A percentile compares a stretch with the other conserved stretches of the same genome.
Conservation (phyloP, 2,888 invertebrate species). For the Pristionchus fissidentatus region DNA sequence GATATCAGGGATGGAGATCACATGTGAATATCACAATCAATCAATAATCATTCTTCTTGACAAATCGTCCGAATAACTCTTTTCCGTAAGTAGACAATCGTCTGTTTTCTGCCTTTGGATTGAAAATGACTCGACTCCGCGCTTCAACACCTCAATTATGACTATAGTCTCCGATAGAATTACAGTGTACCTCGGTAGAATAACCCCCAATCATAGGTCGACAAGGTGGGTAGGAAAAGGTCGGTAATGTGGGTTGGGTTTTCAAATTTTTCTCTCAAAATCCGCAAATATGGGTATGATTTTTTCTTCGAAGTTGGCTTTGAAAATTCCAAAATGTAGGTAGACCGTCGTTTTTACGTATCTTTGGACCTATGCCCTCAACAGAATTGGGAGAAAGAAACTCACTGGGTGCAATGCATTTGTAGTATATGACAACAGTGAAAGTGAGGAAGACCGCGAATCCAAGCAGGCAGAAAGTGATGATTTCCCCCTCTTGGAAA, state of each 20-base stretch:
- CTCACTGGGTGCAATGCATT: constrained; percentile 48
- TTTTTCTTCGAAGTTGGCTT: too few species aligned
- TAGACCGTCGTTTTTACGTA: too few species aligned
- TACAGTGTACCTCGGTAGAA: background rate
- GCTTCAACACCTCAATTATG: constrained; percentile 44
- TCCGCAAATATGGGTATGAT: too few species aligned
- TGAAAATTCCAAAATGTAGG: too few species aligned
- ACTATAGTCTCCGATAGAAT: constrained; percentile 2
- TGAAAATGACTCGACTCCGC: constrained; percentile 42
- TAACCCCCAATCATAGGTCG: background rate
- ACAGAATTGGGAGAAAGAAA: too few species aligned
- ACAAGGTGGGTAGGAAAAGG: background rate
- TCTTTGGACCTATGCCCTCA: too few species aligned
- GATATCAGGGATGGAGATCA: background rate
- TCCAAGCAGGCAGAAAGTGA: constrained; percentile 44
- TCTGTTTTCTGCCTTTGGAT: constrained; percentile 39
- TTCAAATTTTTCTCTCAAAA: too few species aligned
- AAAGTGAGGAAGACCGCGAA: constrained; percentile 44
- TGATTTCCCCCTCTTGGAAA: constrained; percentile 47
- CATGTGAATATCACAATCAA: background rate
- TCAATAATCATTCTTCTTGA: constrained; percentile 36
- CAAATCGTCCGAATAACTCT: constrained; percentile 42
- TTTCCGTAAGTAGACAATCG: constrained; percentile 44
- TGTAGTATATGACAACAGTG: constrained; percentile 44
- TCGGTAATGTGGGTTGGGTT: background rate